Base-by-base conservation (phyloP, 2,113 vertebrate genomes). In the Micronycteris hirsuta region DNA sequence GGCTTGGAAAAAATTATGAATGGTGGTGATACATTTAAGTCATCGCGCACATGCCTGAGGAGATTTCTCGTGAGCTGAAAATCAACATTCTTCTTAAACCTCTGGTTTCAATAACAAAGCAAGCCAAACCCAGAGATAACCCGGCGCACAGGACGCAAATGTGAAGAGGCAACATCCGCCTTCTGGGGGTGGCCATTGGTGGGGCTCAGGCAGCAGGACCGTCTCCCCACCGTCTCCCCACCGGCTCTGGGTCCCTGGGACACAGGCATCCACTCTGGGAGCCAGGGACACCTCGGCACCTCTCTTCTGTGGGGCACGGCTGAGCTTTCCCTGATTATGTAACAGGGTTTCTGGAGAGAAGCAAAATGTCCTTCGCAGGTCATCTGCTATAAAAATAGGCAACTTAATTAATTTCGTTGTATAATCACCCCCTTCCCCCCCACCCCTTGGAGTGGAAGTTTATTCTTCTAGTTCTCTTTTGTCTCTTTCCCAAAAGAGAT, bases 401-500 rank as follows among this genome's bases (percentile, higher is more conserved):
- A 93, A 94, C n/a, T 61, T 89, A 68, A 91, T 95, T 95, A 68
- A 95, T 92, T 94, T 94, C 43, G 54, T 89, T 87, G 71, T 74
- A 12, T 89, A 84, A 97, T 86, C 83, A 76, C 65, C 15, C 38
- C 63, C 38, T 31, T n/a, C 22, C 20, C 31, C 31, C 81, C 90
- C 43, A 67, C n/a, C 36, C 84, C 90, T 88, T 74, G 71, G 77
- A 92, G 71, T 85, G 71, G 56, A 77, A 87, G 86, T 97, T 86
- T 92, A 92, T 96, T 91, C 94, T 96, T 91, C 67, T 49, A 31
- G 12, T 91, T 87, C 83, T 89, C 86, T 90, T 95, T 97, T 97
- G 94, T 97, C 97, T 94, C 97, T 96, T 97, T 84, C 68, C 95
- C 96, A 97, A 97, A 95, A 96, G 97, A 97, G 87, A 97, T 97